These are phyloP conservation scores for Ellobius talpinus DNA, from an alignment of 2,113 vertebrate genomes.

Conservation along the genomic window DNA sequence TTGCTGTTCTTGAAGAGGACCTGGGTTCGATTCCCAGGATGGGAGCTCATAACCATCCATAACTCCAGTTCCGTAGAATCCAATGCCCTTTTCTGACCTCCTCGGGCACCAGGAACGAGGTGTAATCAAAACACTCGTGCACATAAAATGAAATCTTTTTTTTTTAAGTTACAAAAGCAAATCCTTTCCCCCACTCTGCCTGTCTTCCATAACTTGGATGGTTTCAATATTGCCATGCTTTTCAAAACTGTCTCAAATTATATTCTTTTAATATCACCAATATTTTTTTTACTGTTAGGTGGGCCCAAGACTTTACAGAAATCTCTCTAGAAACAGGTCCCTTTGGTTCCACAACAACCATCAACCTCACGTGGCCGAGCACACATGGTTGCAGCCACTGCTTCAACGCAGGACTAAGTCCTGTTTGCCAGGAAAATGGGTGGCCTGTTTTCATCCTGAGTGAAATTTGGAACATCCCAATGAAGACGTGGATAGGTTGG, in stretches of 20 bases:
- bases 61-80: neutral
- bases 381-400: neutral
- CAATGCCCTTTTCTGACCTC: neutral
- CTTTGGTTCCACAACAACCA: neutral
- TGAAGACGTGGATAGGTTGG: neutral
- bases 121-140: neutral
- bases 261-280: neutral
- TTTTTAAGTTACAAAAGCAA: neutral
- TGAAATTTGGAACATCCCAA: neutral
- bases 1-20: neutral
- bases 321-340: neutral
- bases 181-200: neutral
- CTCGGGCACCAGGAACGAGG: neutral
- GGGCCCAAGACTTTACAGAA: neutral
- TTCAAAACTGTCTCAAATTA: neutral
- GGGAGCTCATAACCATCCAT: neutral
- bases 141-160: neutral
- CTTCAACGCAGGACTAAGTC: neutral
- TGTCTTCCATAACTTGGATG: neutral
- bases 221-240: neutral
- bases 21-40: neutral
- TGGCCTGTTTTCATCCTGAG: neutral
- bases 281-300: neutral
- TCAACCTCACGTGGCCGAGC: neutral
- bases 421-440: neutral